phyloP scores from a whole-genome alignment of 2,113 vertebrate genomes.

The Ochotona curzoniae region DNA sequence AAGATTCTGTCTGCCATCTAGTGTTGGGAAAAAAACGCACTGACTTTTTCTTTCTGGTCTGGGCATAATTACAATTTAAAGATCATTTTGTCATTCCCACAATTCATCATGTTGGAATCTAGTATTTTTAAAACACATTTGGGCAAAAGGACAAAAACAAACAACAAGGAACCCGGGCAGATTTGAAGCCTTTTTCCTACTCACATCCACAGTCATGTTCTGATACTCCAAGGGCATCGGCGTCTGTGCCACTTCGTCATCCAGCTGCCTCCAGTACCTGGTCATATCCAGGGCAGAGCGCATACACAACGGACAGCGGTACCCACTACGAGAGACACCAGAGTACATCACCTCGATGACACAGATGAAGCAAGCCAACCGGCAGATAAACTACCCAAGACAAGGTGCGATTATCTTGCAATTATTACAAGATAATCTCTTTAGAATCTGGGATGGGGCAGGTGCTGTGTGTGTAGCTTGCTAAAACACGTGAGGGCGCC shows the following conservation, averaged over 20 bases:
- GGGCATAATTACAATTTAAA: constrained; percentile 42
- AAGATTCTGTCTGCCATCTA: constrained; percentile 72
- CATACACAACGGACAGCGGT: constrained; percentile 96
- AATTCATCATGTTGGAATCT: background rate
- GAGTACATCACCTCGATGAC: background rate
- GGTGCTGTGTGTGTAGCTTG: too few relatives aligned
- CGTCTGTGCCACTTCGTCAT: constrained; percentile 92
- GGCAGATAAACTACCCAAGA: background rate
- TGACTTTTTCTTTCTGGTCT: background rate
- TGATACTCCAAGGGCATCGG: constrained; percentile 96
- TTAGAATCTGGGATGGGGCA: background rate
- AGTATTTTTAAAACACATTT: constrained; percentile 23
- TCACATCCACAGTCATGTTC: constrained; percentile 93
- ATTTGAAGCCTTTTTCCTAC: background rate
- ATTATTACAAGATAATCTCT: background rate
- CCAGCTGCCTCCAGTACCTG: constrained; percentile 91
- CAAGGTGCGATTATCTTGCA: background rate
- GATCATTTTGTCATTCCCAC: background rate
- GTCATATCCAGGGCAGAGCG: constrained; percentile 93
- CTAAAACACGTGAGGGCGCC: too few relatives aligned
- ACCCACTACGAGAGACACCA: constrained; percentile 86
- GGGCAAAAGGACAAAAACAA: constrained; percentile 11
- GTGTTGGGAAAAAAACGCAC: constrained; percentile 61
- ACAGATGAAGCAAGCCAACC: background rate
- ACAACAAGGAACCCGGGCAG: background rate